Evolutionary conservation across 2,113 vertebrate species (phyloP), one percentile per base, ranked within the genome.

Genomic region (Paradisaea rubra): DNA sequence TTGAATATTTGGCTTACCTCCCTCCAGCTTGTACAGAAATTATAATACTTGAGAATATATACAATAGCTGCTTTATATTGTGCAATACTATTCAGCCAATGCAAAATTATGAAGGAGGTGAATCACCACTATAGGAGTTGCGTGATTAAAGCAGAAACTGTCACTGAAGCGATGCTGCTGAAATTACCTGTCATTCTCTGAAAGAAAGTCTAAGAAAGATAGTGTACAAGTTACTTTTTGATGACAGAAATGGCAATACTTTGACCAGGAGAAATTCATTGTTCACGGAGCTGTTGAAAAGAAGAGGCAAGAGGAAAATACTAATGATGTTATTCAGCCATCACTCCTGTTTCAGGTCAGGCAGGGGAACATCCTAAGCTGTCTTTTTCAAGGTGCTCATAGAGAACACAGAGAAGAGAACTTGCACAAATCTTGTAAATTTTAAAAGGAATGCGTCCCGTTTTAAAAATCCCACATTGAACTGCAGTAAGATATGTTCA

Each of bases 121-220:
- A 96, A 91, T 93, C 95, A 92, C 72, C 81, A 74, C 91, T 64
- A 42, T 14, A 49, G 72, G 53, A 93, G 52, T 52, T 64, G 35
- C 60, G 79, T 69, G 63, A 92, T 85, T 91, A 90, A 92, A 92
- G 83, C 64, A 93, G 86, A 86, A 95, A 74, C 64, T 86, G 76
- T 69, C 89, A 92, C 77, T 65, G 37, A 87, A 89, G 82, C 66
- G 54, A 83, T 81, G 77, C 57, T 56, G 83, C n/a, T 69, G 83
- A 93, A 95, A 95, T 96, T 94, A 91, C 79, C 86, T 95, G 92
- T 95, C 93, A 97, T 50, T 87, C 73, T 85, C 13, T 50, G 45
- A 35, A 92, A 82, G 53, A 69, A 95, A 93, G 65, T 77, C 82
- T 63, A 45, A 73, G 82, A 78, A 25, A 69, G 53, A 52, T 12